Evolutionary conservation across 1,140 invertebrate species (phyloP).

Genomic region (Arctopsyche grandis): DNA sequence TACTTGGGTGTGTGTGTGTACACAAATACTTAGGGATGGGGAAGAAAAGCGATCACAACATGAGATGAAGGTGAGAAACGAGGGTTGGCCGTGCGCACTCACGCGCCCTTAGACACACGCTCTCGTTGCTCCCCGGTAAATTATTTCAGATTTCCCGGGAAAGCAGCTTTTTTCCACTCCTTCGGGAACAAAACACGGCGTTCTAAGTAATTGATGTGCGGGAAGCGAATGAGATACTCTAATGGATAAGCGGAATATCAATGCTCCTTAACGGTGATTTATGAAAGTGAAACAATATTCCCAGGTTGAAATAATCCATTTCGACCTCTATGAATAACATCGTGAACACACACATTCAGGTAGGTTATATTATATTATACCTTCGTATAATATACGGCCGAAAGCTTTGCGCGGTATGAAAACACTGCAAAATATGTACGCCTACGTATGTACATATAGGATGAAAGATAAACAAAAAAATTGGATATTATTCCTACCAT

Average conservation of each 20-base stretch:
- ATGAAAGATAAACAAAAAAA: too few relatives aligned
- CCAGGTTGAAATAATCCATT: slow-evolving; percentile 30
- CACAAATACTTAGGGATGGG: too few relatives aligned
- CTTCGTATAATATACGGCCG: slow-evolving; percentile 4
- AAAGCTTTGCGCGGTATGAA: not conserved
- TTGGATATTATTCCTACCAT: too few relatives aligned
- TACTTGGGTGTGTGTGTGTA: too few relatives aligned
- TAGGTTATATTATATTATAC: not conserved
- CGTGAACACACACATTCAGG: not conserved
- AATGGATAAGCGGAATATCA: slow-evolving; percentile 32
- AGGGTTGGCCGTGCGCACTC: too few relatives aligned
- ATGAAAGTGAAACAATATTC: slow-evolving; percentile 31
- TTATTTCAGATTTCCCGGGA: slow-evolving; percentile 1
- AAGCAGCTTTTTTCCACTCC: slow-evolving; percentile 2
- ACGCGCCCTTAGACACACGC: not conserved
- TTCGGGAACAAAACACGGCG: slow-evolving; percentile 21
- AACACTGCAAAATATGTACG: slow-evolving; percentile 2
- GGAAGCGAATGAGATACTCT: slow-evolving; percentile 21
- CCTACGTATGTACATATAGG: too few relatives aligned
- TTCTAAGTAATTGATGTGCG: slow-evolving; percentile 30
- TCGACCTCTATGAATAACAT: slow-evolving; percentile 29
- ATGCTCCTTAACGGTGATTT: slow-evolving; percentile 28
- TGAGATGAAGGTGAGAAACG: too few relatives aligned
- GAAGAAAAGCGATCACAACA: too few relatives aligned
- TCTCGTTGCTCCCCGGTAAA: slow-evolving; percentile 5